Evolutionary conservation across 2,113 vertebrate species (phyloP).

Genomic region (Chionodraco myersi): DNA sequence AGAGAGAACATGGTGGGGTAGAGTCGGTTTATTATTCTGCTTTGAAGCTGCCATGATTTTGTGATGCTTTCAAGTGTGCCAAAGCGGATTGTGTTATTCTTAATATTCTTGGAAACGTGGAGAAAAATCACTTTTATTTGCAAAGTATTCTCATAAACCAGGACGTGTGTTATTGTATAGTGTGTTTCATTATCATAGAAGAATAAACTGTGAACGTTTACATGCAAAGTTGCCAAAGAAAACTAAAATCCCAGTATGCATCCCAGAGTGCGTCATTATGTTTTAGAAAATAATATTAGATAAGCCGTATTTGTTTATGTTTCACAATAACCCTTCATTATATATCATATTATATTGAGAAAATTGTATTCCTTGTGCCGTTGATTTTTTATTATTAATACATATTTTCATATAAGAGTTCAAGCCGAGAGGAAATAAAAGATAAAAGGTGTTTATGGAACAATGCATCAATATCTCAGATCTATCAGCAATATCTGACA

Average conservation of each 20-base stretch:
- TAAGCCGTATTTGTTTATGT: not conserved
- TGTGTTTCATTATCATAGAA: not conserved
- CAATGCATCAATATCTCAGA: not conserved
- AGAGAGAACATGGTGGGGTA: slow-evolving; percentile 3
- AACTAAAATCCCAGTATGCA: not conserved
- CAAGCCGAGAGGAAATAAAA: not conserved
- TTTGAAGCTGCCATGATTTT: not conserved
- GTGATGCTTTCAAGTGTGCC: slow-evolving; percentile 14
- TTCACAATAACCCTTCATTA: not conserved
- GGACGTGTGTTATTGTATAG: not conserved
- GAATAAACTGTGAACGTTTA: not conserved
- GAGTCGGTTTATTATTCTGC: slow-evolving; percentile 22
- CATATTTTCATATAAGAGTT: not conserved
- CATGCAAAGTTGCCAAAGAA: slow-evolving; percentile 2
- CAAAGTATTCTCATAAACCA: slow-evolving; percentile 7
- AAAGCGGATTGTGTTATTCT: not conserved
- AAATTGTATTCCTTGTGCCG: not conserved
- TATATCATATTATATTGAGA: not conserved
- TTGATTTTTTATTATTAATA: not conserved
- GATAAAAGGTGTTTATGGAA: not conserved
- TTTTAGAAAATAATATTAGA: not conserved
- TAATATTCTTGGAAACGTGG: not conserved
- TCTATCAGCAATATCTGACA: not conserved
- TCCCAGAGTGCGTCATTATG: not conserved
- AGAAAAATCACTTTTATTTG: slow-evolving; percentile 14